Percentiles rank a stretch among this genome's conserved stretches.
phyloP scores from a whole-genome alignment of 2,888 invertebrate genomes.

The Gerris lacustris region DNA sequence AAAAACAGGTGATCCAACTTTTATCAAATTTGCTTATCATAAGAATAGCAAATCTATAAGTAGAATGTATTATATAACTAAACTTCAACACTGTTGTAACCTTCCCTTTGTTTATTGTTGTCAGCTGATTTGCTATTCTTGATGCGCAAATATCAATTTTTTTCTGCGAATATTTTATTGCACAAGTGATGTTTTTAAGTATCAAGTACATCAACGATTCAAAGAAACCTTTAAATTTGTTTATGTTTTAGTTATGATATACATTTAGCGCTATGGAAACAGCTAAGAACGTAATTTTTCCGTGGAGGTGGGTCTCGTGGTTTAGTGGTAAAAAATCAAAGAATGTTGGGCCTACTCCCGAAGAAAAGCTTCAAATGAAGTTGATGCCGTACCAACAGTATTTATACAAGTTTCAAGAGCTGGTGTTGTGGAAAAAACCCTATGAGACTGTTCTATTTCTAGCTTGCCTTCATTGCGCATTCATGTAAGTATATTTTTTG shows the following conservation, averaged over 20 bases:
- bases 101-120: background rate
- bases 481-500: background rate
- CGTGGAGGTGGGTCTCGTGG: background rate
- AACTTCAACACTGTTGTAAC: too few relatives aligned
- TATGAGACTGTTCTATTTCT: background rate
- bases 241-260: too few relatives aligned
- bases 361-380: background rate
- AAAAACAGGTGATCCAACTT: too few relatives aligned
- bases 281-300: background rate
- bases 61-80: too few relatives aligned
- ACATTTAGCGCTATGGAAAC: background rate
- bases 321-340: background rate
- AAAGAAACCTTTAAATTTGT: background rate
- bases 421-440: background rate
- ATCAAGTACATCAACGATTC: background rate
- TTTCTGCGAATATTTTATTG: background rate
- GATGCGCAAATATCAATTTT: background rate
- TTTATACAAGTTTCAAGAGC: background rate
- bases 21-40: too few relatives aligned
- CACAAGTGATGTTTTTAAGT: background rate
- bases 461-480: background rate
- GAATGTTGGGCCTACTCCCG: background rate
- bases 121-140: background rate
- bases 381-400: background rate
- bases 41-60: too few relatives aligned